phyloP scores from a whole-genome alignment of 2,797 vertebrate species.

The Leptodactylus fallax region DNA sequence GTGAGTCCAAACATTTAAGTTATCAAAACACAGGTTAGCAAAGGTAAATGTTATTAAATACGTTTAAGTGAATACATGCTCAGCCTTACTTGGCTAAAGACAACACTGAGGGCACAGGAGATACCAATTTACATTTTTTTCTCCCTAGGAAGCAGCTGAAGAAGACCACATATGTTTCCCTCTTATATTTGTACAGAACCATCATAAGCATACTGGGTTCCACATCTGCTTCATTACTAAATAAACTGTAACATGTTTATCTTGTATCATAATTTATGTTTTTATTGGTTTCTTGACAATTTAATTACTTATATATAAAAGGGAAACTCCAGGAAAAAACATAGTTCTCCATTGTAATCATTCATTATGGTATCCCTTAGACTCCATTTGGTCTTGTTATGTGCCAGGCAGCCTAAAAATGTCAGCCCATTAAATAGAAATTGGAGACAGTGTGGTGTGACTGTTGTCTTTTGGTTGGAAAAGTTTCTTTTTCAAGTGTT shows the following conservation, averaged over 20 bases:
- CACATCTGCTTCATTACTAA: conserved; percentile 11
- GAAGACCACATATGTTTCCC: conserved; percentile 31
- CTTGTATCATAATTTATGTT: background rate
- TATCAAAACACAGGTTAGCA: conserved; percentile 61
- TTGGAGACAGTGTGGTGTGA: background rate
- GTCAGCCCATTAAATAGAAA: background rate
- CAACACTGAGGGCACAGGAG: conserved; percentile 54
- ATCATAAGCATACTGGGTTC: conserved; percentile 9
- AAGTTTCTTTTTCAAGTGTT: background rate
- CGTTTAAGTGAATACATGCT: conserved; percentile 50
- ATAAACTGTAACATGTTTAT: conserved; percentile 18
- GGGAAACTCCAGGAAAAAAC: background rate
- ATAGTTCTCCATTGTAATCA: background rate
- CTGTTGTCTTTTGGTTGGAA: background rate
- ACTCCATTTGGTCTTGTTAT: background rate
- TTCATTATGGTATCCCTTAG: background rate
- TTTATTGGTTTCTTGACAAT: conserved; percentile 23
- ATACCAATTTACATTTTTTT: conserved; percentile 33
- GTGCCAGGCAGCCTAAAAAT: background rate
- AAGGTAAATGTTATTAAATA: conserved; percentile 45
- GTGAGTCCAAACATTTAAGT: conserved; percentile 59
- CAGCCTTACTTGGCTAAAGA: conserved; percentile 38
- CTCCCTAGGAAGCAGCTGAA: conserved; percentile 36
- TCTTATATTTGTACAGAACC: conserved; percentile 37
- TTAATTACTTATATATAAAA: background rate